A percentile compares a stretch with the other conserved stretches of the same genome.
phyloP scores from a whole-genome alignment of 2,113 vertebrate genomes.

The Oncorhynchus gorbuscha region DNA sequence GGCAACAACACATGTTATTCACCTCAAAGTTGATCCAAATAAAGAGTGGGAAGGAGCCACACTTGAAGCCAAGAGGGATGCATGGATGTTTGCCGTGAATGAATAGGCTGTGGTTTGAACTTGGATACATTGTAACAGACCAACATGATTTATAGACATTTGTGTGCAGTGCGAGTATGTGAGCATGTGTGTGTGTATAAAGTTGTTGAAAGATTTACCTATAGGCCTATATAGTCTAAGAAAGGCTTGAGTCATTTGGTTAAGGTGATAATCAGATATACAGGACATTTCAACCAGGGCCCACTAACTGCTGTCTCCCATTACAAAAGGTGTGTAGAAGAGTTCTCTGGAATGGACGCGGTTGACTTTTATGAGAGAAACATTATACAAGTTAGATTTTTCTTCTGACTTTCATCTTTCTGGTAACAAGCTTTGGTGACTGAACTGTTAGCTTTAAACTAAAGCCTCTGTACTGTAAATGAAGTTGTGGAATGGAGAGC shows the following conservation, averaged over 20 bases:
- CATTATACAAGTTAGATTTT: neutral
- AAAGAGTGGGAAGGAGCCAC: slow-evolving; percentile 4
- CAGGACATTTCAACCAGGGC: neutral
- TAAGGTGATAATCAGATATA: slow-evolving; percentile 12
- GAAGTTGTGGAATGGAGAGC: neutral
- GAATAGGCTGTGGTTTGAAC: slow-evolving; percentile 9
- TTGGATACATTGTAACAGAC: slow-evolving; percentile 34
- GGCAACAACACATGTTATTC: slow-evolving; percentile 2
- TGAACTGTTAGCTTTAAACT: slow-evolving; percentile 52
- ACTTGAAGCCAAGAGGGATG: neutral
- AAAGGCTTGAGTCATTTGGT: slow-evolving; percentile 21
- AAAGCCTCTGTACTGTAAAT: slow-evolving; percentile 21
- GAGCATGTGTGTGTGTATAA: slow-evolving; percentile 8
- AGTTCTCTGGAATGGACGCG: neutral
- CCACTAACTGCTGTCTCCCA: neutral
- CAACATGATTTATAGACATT: slow-evolving; percentile 37
- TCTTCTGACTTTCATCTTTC: neutral
- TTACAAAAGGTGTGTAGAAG: neutral
- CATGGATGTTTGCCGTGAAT: slow-evolving; percentile 14
- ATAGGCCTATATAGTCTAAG: neutral
- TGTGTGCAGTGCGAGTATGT: slow-evolving; percentile 21
- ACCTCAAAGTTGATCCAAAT: slow-evolving; percentile 25
- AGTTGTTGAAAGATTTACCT: slow-evolving; percentile 15
- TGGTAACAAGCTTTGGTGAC: slow-evolving; percentile 1
- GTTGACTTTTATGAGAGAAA: neutral